These are phyloP conservation scores for Loriculus beryllinus DNA, from an alignment of 2,797 vertebrate species.

Conservation along the genomic window DNA sequence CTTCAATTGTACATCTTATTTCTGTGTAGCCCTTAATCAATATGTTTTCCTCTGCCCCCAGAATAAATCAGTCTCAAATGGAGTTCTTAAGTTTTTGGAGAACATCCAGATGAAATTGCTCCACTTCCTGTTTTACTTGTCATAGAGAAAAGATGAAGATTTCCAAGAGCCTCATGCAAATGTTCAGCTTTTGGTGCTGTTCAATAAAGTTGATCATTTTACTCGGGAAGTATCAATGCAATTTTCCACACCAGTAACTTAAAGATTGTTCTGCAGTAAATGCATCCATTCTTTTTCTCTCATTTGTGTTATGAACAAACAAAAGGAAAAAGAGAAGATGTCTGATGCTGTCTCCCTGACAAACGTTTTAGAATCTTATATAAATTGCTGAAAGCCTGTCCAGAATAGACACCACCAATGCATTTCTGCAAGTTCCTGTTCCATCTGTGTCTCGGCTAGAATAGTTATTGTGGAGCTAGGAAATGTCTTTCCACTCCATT, in stretches of 20 bases:
- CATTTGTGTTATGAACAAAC: background rate
- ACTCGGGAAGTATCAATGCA: constrained; percentile 50
- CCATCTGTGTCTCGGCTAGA: constrained; percentile 28
- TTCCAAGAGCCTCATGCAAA: constrained; percentile 36
- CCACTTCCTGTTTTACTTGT: background rate
- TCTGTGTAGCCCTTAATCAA: background rate
- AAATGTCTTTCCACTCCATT: constrained; percentile 70
- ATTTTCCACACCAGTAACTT: constrained; percentile 60
- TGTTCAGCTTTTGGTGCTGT: constrained; percentile 6
- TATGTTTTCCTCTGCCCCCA: background rate
- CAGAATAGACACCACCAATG: constrained; percentile 17
- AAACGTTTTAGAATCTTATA: background rate
- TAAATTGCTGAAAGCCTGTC: background rate
- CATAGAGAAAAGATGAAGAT: background rate
- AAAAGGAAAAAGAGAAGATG: background rate
- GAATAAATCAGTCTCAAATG: constrained; percentile 4
- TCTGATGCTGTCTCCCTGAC: background rate
- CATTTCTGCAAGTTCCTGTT: background rate
- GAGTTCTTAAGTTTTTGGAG: background rate
- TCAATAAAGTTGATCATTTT: constrained; percentile 62
- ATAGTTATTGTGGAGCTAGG: constrained; percentile 13
- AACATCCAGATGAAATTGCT: background rate
- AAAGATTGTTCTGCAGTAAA: constrained; percentile 35
- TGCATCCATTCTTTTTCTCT: background rate
- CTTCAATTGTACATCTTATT: background rate